Evolutionary conservation across 1,140 invertebrate species (phyloP), one percentile per base, ranked within the genome.

Genomic region (Drosophila mauritiana): DNA sequence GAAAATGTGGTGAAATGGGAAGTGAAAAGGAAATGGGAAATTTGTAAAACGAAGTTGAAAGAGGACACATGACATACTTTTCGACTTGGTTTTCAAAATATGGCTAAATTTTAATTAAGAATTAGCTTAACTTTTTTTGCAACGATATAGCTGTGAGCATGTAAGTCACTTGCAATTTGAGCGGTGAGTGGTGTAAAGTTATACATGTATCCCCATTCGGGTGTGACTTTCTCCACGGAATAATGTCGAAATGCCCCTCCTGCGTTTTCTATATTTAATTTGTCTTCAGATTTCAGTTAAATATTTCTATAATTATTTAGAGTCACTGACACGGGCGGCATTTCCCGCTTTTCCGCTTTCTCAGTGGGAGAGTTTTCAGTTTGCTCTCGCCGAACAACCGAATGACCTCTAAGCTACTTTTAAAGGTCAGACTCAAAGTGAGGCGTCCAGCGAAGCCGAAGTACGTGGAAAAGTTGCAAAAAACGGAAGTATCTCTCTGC

Each of bases 351-450:
- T 55, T 55, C 27, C 31, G 31, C 31, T 31, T 31, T 42, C 34
- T 39, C 40, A 43, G 69, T 37, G 70, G 57, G 31, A 58, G 37
- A 42, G 5, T 36, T 52, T 52, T 52, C 49, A 49, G 34, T 55
- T 54, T 59, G 54, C 72, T 64, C 40, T 56, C 54, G 17, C 11
- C 61, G 55, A 45, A 58, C 43, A 58, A 36, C 48, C 37, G 72
- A 57, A 77, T 85, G 81, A 85, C 81, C 81, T 85, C 81, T 85
- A 80, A 68, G 59, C 45, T 48, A 49, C 63, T 67, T 69, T 55
- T 83, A 65, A 78, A 83, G 73, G 80, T 89, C 65, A 80, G 36
- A 69, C 61, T 45, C 36, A 67, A 72, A 65, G 57, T 84, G 55
- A 27, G 31, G 20, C 22, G 36, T 25, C 22, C 15, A 22, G 17